Base-by-base conservation (phyloP, 2,113 vertebrate species). In the Meleagris gallopavo region DNA sequence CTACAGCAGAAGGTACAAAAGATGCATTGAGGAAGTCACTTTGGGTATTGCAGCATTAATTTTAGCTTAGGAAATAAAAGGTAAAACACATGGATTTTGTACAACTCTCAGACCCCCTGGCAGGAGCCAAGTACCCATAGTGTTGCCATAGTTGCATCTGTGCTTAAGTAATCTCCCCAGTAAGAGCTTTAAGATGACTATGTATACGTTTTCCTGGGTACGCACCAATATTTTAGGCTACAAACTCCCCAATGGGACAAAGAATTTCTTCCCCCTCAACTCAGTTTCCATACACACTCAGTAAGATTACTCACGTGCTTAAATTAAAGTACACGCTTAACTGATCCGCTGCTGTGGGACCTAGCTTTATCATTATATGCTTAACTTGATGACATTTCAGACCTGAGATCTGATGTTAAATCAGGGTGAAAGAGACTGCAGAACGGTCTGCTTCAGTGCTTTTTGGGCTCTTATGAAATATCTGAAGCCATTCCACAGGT, bases 341-440 rank as follows among this genome's bases (percentile, higher is more conserved):
- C 88, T 84, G 74, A 71, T 75, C 40, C 89, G 58, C 72, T 92
- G 84, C 81, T 74, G 30, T 90, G 75, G 82, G 95, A 95, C 60
- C 60, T 80, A 62, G 60, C 64, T 93, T 91, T 87, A 17, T 65
- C 81, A 83, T 95, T 87, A 85, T 34, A 71, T 83, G 86, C 86
- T 87, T 70, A 91, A 95, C 82, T 94, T 86, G 57, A 46, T 95
- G 94, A 88, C 92, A 95, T 95, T 93, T 97, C 90, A 92, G 83
- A 94, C 73, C 76, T 84, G 45, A 94, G 91, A 86, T 88, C 77
- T 90, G 86, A 83, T 95, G 93, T 95, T 92, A 94, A 91, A 62
- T 76, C 93, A 93, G 67, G 40, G 70, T 75, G 85, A 91, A 95
- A 79, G 14, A 72, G 29, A 43, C 38, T 81, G 34, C 54, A 60